Base-by-base conservation (phyloP, 2,888 invertebrate genomes). In the Quadriops clusia region DNA sequence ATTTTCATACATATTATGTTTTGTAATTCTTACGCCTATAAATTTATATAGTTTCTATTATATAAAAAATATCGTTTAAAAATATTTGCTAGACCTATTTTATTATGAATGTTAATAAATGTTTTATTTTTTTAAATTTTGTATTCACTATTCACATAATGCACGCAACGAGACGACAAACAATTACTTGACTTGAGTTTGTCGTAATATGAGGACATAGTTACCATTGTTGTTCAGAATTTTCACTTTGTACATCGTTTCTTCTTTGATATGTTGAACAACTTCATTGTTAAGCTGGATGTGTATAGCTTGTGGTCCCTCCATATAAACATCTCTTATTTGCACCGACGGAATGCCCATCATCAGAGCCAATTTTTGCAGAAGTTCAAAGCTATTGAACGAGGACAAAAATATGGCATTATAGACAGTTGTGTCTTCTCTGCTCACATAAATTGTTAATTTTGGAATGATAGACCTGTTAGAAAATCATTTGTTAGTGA, bases 231-330 rank as follows among this genome's bases (percentile, higher is more conserved):
- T 45, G 23, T 41, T 42, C 10, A 44, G 25, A 22, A 45, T 37
- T 31, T 44, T 40, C 25, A 47, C 33, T 13, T 34, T 33, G 56
- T 75, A 83, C 60, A 78, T 72, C 39, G 78, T 71, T 48, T 81
- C 77, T 56, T 90, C 84, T 39, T 79, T 79, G 44, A 90, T 70
- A 55, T 89, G 84, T 16, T 76, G 73, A 9, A 91, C 74, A 28
- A 90, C 73, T 46, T 90, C 89, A 56, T 90, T 85, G 17, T 80
- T 86, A 13, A 93, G 69, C 18, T 81, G 69, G 1, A 93, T 78
- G 44, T 82, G 79, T 5, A 91, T 83, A 9, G 82, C 82, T 44
- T 79, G 77, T 0, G 91, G 90, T 0, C 90, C 91, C 45, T 75
- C 77, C 27, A 87, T 69, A 41, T 79, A 76, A 5, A 90, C 70